Evolutionary conservation across 2,888 invertebrate genomes (phyloP), one percentile per base, ranked within the genome.

Genomic region (Branchinecta sandiegonensis): DNA sequence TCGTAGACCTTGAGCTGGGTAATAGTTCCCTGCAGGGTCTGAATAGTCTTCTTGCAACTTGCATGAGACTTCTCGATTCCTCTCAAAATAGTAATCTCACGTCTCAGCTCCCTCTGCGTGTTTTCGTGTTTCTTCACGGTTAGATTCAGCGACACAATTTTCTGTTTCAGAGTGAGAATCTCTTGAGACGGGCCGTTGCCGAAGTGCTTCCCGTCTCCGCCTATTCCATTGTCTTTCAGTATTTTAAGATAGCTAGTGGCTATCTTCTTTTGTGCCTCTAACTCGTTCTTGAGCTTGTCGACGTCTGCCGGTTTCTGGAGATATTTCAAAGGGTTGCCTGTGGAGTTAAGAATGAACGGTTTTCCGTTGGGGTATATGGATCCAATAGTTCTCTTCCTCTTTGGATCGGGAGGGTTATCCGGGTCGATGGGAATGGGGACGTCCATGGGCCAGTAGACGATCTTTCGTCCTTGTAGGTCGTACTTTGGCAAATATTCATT

Each of bases 391-490:
- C 63, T n/a, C 11, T 56, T 56, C 14, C 23, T n/a, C n/a, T 56
- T 56, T n/a, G 63, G n/a, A 9, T 56, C 63, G 8, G 63, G 10
- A 17, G 8, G 9, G 23, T 56, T 56, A 17, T 56, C 63, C 8
- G 63, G 63, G 23, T 56, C 63, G 23, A 56, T 23, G 8, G 63
- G 63, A 11, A 56, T 23, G 23, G 63, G 63, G n/a, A 56, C 63
- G 23, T 56, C 63, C 63, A 56, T 56, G 23, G 63, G 63, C 63
- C 63, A 56, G 23, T 56, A 56, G 23, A 56, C 23, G 11, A 56
- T 56, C 63, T 23, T 56, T 56, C 63, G n/a, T 56, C 63, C 63
- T 23, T 56, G 63, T 8, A 56, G n/a, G 63, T 56, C 63, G n/a
- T 56, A 23, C 23, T 11, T 56, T 9, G 63, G 63, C 23, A 56